These are phyloP conservation scores for Sciurus carolinensis DNA, from an alignment of 2,797 vertebrate species.

Conservation along the genomic window DNA sequence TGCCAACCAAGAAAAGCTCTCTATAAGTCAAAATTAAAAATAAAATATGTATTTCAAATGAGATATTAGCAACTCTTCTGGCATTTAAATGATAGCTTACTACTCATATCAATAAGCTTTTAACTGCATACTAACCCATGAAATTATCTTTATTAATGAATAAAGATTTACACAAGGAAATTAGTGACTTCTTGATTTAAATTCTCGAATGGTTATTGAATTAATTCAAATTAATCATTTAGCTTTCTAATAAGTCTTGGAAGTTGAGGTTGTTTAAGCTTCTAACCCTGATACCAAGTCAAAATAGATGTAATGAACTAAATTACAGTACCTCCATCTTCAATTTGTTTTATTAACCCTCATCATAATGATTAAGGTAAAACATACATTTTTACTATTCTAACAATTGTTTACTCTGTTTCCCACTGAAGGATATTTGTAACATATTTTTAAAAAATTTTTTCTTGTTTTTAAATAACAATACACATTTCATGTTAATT, in stretches of 20 bases:
- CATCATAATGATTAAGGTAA: background rate
- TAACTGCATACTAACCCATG: constrained; percentile 46
- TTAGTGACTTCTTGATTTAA: background rate
- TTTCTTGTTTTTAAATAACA: background rate
- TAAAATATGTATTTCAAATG: constrained; percentile 68
- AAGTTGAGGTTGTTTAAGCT: background rate
- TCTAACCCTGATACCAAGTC: background rate
- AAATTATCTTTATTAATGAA: constrained; percentile 29
- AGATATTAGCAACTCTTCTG: constrained; percentile 19
- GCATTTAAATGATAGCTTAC: constrained; percentile 1
- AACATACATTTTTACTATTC: background rate
- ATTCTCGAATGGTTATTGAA: background rate
- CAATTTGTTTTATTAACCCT: background rate
- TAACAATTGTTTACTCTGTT: background rate
- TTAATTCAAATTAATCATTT: constrained; percentile 53
- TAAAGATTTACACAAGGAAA: background rate
- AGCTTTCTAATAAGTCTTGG: background rate
- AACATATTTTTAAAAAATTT: background rate
- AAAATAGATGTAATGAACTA: background rate
- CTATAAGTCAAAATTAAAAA: constrained; percentile 80
- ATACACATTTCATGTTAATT: constrained; percentile 49
- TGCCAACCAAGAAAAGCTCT: constrained; percentile 74
- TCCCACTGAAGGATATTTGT: background rate
- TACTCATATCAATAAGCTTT: constrained; percentile 51
- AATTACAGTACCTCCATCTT: background rate